Evolutionary conservation across 2,113 vertebrate species (phyloP).

Genomic region (Malaclemys terrapin): DNA sequence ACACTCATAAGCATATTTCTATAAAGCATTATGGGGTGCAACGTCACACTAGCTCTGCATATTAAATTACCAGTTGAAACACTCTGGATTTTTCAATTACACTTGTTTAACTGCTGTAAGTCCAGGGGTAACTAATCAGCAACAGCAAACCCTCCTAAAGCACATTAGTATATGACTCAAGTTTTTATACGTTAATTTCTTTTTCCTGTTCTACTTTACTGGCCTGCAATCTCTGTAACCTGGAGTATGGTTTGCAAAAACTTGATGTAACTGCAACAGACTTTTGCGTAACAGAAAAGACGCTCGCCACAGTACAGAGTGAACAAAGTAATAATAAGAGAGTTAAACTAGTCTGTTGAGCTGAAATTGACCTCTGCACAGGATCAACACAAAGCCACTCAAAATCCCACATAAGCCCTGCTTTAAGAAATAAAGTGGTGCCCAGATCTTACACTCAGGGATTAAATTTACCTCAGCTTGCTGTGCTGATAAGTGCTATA

Average conservation of each 20-base stretch:
- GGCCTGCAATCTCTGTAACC: background rate
- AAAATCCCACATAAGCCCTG: background rate
- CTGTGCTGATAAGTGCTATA: background rate
- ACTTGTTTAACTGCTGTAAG: background rate
- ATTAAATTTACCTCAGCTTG: background rate
- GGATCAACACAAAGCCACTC: background rate
- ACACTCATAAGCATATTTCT: too few species aligned
- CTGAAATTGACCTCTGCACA: background rate
- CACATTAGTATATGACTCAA: background rate
- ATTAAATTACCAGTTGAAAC: background rate
- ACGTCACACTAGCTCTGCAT: background rate
- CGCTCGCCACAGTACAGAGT: fast-evolving
- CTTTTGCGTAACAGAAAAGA: background rate
- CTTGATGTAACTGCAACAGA: background rate
- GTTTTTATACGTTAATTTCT: background rate
- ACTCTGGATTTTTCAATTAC: background rate
- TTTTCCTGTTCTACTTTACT: fast-evolving
- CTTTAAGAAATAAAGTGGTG: background rate
- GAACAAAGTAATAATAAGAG: background rate
- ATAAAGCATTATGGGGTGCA: too few species aligned
- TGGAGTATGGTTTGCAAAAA: background rate
- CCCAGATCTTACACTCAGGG: background rate
- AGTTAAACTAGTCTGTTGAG: background rate
- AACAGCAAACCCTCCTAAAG: background rate
- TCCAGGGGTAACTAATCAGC: background rate